Base-by-base conservation (phyloP, 2,113 vertebrate genomes). In the Tenebrosternarchus preto region DNA sequence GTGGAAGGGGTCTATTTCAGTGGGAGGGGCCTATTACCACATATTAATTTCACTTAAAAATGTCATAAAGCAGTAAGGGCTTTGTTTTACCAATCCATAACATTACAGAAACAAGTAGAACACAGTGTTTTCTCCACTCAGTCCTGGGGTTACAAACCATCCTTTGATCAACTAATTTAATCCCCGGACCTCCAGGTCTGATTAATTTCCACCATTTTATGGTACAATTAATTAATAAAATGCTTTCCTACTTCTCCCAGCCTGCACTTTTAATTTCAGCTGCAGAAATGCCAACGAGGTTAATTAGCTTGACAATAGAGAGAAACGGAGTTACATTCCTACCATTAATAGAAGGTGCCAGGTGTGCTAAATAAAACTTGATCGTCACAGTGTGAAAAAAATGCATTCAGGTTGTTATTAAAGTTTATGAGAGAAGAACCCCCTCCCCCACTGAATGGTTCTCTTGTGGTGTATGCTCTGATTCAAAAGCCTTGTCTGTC, bases 401-500 rank as follows among this genome's bases (percentile, higher is more conserved):
- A 86, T 69, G 76, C 22, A 73, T 80, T 82, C 61, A 70, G 80
- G 80, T 68, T 46, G 60, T 57, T 73, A 69, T 78, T 53, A 83
- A 85, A 85, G 80, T 84, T 86, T 88, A 88, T 88, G 82, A 85
- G 71, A 74, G 27, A 17, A 68, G 46, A 67, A 67, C 73, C 77
- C 33, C 80, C 80, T 85, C 69, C 86, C 87, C 78, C 17, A 43
- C 43, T 53, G 22, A 27, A 80, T 81, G 82, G 80, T 75, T 59
- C 56, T 84, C 81, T 81, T 74, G 78, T 70, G 82, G 64, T 69
- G 56, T 78, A 53, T 68, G 71, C 57, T 77, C 70, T 71, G 72
- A 85, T 87, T 86, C 85, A 86, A 89, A 85, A 86, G 36, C 55
- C 75, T 85, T 78, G 43, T 61, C 24, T 81, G 25, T 86, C 87